phyloP scores from a whole-genome alignment of 2,113 vertebrate genomes.

The Perccottus glenii region DNA sequence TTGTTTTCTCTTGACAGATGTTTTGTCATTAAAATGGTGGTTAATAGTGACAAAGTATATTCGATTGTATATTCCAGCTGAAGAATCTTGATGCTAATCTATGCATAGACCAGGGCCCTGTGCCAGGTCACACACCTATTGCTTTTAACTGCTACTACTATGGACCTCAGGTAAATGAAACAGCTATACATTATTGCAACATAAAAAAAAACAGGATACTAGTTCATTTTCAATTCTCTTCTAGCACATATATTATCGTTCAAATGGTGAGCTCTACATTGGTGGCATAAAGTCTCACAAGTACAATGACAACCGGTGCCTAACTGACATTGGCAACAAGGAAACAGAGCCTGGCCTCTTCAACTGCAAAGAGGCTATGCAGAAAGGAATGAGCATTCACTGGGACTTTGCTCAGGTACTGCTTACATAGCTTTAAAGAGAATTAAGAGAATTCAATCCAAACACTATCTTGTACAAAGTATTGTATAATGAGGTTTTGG shows the following conservation, averaged over 20 bases:
- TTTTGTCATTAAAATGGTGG: rapidly evolving
- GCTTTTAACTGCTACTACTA: constrained; percentile 55
- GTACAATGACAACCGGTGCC: constrained; percentile 60
- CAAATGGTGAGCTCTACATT: constrained; percentile 62
- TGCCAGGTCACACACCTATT: constrained; percentile 71
- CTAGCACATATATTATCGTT: constrained; percentile 50
- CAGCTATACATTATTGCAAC: background rate
- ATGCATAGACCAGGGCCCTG: constrained; percentile 72
- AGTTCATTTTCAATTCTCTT: background rate
- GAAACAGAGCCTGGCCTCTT: constrained; percentile 48
- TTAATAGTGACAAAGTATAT: background rate
- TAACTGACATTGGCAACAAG: constrained; percentile 54
- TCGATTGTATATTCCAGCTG: constrained; percentile 26
- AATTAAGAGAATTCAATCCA: background rate
- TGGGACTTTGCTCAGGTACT: constrained; percentile 79
- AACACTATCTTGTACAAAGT: background rate
- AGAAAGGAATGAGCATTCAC: constrained; percentile 61
- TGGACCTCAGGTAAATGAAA: constrained; percentile 61
- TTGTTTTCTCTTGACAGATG: rapidly evolving
- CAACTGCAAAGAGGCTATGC: constrained; percentile 59
- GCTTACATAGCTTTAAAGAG: background rate
- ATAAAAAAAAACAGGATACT: background rate
- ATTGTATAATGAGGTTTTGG: background rate
- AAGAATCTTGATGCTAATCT: constrained; percentile 52
- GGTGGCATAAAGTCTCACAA: constrained; percentile 61